Evolutionary conservation across 53 echinoderm and acorn worm species (phyloP).

Genomic region (Zoroaster sp.): DNA sequence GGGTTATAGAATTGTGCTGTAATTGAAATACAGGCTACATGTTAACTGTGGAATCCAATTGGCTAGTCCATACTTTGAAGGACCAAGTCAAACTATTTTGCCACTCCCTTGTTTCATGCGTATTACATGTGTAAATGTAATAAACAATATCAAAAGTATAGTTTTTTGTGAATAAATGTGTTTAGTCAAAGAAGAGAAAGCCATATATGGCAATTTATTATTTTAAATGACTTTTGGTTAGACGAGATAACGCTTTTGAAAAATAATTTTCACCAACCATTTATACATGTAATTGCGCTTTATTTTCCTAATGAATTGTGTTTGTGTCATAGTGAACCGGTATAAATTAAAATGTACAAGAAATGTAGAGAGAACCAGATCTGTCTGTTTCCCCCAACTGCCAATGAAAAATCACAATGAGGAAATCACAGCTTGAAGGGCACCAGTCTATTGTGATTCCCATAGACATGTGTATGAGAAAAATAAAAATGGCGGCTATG

Average conservation of each 20-base stretch:
- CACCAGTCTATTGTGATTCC: not conserved
- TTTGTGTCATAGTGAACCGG: not conserved
- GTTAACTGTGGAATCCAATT: no score
- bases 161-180: not conserved
- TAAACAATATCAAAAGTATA: not conserved
- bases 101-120: not conserved
- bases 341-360: not conserved
- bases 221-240: not conserved
- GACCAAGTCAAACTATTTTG: not conserved
- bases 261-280: not conserved
- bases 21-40: no score
- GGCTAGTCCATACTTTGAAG: no score
- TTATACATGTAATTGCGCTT: not conserved
- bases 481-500: not conserved
- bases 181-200: not conserved
- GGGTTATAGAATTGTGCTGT: no score
- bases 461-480: not conserved
- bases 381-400: not conserved
- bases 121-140: not conserved
- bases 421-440: not conserved
- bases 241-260: not conserved
- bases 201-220: not conserved
- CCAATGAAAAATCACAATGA: not conserved
- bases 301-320: not conserved
- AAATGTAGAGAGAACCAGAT: no score